phyloP scores from a whole-genome alignment of 2,113 vertebrate genomes.

The Pristiophorus japonicus region DNA sequence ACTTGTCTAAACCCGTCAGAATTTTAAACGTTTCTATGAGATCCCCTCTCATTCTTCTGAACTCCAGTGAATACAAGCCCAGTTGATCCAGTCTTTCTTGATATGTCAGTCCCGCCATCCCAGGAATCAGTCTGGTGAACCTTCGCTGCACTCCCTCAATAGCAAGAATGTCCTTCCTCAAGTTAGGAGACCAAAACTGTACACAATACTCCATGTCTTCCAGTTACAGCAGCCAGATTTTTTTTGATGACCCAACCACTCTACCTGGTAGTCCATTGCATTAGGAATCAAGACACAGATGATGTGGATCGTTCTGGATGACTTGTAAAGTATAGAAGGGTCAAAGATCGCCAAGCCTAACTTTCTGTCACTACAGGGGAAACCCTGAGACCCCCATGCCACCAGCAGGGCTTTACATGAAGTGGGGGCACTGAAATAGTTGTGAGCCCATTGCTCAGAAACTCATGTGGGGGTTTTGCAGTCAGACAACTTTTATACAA shows the following conservation, averaged over 20 bases:
- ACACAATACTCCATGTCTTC: too few relatives aligned
- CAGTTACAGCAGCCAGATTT: not conserved
- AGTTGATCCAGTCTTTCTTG: too few relatives aligned
- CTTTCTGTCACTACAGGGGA: not conserved
- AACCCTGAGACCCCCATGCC: not conserved
- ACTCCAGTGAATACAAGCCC: too few relatives aligned
- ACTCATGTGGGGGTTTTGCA: not conserved
- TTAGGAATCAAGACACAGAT: not conserved
- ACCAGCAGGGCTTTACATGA: not conserved
- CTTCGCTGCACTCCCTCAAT: too few relatives aligned
- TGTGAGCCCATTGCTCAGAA: not conserved
- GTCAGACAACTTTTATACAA: not conserved
- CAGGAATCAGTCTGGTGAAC: too few relatives aligned
- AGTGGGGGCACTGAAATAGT: not conserved
- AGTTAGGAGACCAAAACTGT: too few relatives aligned
- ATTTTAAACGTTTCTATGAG: too few relatives aligned
- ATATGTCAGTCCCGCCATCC: too few relatives aligned
- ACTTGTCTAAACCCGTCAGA: too few relatives aligned
- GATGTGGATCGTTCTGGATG: too few relatives aligned
- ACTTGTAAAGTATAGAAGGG: not conserved
- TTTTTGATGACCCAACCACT: not conserved
- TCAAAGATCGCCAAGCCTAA: not conserved
- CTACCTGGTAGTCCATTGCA: not conserved
- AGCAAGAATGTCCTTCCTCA: too few relatives aligned
- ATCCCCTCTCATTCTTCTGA: too few relatives aligned